phyloP scores from a whole-genome alignment of 1,140 invertebrate species.

The Ceratina calcarata region DNA sequence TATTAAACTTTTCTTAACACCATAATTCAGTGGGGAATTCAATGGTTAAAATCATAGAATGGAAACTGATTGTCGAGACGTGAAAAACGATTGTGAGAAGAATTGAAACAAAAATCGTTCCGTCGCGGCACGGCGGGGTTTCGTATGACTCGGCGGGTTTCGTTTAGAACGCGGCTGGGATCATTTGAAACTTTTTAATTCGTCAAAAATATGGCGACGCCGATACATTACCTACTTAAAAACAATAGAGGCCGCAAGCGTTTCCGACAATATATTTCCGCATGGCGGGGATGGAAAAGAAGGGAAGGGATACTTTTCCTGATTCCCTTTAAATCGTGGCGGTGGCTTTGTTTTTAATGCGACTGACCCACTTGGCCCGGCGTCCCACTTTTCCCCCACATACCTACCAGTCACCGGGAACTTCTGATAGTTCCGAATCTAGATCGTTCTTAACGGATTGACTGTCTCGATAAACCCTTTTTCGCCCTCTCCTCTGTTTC shows the following conservation, averaged over 20 bases:
- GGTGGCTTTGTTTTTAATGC: constrained; percentile 67
- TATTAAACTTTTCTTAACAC: no score
- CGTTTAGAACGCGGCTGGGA: constrained; percentile 27
- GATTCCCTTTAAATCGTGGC: constrained; percentile 64
- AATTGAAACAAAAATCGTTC: no score
- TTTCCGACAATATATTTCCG: constrained; percentile 65
- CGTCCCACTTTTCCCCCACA: constrained; percentile 54
- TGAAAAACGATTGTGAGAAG: no score
- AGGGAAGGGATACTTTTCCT: constrained; percentile 57
- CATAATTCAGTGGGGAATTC: no score
- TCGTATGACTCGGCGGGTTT: no score
- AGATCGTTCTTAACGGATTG: constrained; percentile 42
- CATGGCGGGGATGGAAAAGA: constrained; percentile 10
- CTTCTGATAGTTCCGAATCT: constrained; percentile 53
- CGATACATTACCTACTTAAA: constrained; percentile 67
- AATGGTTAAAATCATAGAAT: no score
- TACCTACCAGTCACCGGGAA: constrained; percentile 36
- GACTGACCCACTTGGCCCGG: constrained; percentile 64
- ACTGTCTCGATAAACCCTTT: constrained; percentile 37
- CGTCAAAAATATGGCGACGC: constrained; percentile 55
- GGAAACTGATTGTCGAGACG: no score
- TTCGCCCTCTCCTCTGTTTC: background rate
- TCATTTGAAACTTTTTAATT: constrained; percentile 53
- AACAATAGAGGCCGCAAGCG: constrained; percentile 62
- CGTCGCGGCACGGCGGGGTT: no score